Evolutionary conservation across 1,140 invertebrate genomes (phyloP), one percentile per base, ranked within the genome.

Genomic region (Sarcophaga bullata): DNA sequence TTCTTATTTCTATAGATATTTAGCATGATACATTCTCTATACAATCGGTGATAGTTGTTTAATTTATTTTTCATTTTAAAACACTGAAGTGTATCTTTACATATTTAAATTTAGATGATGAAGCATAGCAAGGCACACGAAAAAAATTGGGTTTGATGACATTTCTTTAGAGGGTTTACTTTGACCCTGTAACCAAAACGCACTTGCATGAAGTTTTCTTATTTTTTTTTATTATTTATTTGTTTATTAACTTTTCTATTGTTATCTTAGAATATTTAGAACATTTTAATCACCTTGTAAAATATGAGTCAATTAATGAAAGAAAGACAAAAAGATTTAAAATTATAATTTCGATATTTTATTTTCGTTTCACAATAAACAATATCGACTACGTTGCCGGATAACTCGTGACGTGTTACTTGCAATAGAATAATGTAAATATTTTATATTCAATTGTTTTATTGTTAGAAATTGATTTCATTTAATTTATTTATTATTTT

Each of bases 201-300:
- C 19, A 58, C 62, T 68, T 68, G 62, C 17, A 68, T 15, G 54
- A 37, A 37, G 0, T 68, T 25, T 68, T 68, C 8, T 62, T 37
- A 37, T 37, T 2, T 2, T 37, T 37, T 37, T 37, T 37, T 37
- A 37, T n/a, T n/a, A n/a, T n/a, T n/a, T 37, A 37, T 37, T 37
- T 37, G 25, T 37, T 37, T 37, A 4, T 37, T 37, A 37, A 37
- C 25, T 37, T 37, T 37, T 37, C 25, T 37, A 37, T 37, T 68
- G 17, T 19, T 8, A 5, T 19, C 19, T 68, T 25, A 8, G 9
- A 19, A 68, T 17, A 68, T 58, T 37, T 58, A 62, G n/a, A 62
- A 62, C 54, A 62, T 62, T 68, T 68, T 37, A 37, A 37, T 68
- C 62, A 68, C 62, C 62, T 68, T 68, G 62, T 68, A 68, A 19